Evolutionary conservation across 2,888 invertebrate genomes (phyloP), one percentile per base, ranked within the genome.

Genomic region (Microplitis deprimator): DNA sequence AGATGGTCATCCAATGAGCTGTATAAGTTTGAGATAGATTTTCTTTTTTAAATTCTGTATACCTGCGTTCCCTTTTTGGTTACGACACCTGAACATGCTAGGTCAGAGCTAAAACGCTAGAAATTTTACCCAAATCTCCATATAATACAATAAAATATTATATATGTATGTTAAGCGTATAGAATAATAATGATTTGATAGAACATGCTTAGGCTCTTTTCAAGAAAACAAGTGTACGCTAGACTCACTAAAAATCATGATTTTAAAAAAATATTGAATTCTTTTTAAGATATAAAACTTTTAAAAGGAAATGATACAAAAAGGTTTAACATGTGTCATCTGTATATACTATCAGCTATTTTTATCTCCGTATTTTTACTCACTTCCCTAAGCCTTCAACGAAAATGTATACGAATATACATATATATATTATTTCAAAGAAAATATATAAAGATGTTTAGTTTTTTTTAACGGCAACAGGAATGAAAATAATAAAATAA

Each of bases 71-170:
- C 65, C 50, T 65, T 38, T 50, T 38, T 41, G 29, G 40, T 41
- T 64, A n/a, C 40, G 7, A 70, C 17, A 38, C 10, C 50, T 29
- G 59, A 60, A 70, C 39, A 72, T 72, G 77, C 79, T 79, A 79
- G 79, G 13, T 13, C 13, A 50, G 50, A 50, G 13, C 13, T 50
- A 76, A 71, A 65, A 68, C 60, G 68, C 69, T 39, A 38, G 77
- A 81, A 80, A 80, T 76, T 79, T 80, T 74, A 79, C 75, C 77
- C 79, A 65, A 79, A 80, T 81, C 79, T 79, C 73, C 81, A 80
- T 79, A 77, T 50, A 41, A 20, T 73, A 64, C 41, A 40, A 50
- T 50, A 50, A 50, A 50, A 10, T 50, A 50, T 50, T 50, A 50
- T 50, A 50, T 8, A 50, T 50, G 50, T 10, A 50, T 50, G 13